Evolutionary conservation across 2,113 vertebrate genomes (phyloP).

Genomic region (Podarcis cretensis): DNA sequence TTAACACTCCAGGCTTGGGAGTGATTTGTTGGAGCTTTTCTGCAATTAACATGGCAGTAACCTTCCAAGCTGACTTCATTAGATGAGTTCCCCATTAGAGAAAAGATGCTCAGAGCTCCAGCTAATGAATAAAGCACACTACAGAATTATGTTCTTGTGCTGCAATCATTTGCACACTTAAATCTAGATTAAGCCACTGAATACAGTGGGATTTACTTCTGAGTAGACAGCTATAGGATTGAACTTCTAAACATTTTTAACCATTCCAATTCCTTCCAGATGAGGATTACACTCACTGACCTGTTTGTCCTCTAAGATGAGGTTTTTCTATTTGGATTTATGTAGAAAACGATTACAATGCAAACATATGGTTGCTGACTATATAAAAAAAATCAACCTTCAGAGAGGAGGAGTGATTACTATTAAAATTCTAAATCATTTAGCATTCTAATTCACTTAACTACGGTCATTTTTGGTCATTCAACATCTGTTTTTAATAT

Average conservation of each 20-base stretch:
- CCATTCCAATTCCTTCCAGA: slow-evolving; percentile 36
- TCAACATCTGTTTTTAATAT: slow-evolving; percentile 18
- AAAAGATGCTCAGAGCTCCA: slow-evolving; percentile 5
- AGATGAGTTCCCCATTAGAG: neutral
- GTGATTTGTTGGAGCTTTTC: neutral
- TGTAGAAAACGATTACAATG: slow-evolving; percentile 48
- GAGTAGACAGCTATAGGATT: slow-evolving; percentile 24
- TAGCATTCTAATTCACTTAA: slow-evolving; percentile 46
- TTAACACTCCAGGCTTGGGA: neutral
- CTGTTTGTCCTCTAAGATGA: slow-evolving; percentile 61
- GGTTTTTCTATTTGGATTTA: slow-evolving; percentile 57
- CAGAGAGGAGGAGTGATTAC: neutral
- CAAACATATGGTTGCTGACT: slow-evolving; percentile 41
- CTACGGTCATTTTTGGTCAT: neutral
- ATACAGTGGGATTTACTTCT: neutral
- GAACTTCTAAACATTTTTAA: slow-evolving; percentile 22
- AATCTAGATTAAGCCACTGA: neutral
- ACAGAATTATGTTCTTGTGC: slow-evolving; percentile 4
- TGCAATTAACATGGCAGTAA: neutral
- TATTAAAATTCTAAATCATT: slow-evolving; percentile 35
- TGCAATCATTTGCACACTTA: slow-evolving; percentile 7
- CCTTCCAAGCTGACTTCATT: neutral
- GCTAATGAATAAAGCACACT: neutral
- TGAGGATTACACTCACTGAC: neutral
- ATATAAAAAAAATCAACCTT: slow-evolving; percentile 36